These are phyloP conservation scores for Ornithorhynchus anatinus DNA, from an alignment of 2,113 vertebrate genomes.

Conservation along the genomic window DNA sequence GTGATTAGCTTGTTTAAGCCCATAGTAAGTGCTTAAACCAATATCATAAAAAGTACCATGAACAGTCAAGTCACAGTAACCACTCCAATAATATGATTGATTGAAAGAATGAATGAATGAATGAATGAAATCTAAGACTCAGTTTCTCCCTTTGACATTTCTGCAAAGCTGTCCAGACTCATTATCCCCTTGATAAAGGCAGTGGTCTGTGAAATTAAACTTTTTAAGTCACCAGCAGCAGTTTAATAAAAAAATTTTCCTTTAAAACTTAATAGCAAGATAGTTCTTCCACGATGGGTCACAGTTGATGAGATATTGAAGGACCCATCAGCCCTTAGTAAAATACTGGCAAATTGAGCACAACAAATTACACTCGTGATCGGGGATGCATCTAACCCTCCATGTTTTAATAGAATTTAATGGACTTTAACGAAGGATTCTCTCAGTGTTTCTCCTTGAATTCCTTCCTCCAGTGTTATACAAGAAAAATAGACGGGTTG, in stretches of 20 bases:
- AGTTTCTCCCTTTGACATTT: neutral
- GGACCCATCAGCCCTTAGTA: neutral
- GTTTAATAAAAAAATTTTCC: neutral
- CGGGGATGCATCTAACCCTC: too few species aligned
- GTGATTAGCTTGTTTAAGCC: neutral
- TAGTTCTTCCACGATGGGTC: neutral
- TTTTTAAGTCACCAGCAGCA: neutral
- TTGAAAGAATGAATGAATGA: neutral
- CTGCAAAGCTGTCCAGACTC: neutral
- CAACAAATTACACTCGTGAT: too few species aligned
- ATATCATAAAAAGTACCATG: too few species aligned
- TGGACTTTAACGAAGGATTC: too few species aligned
- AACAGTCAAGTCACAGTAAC: too few species aligned
- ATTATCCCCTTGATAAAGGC: neutral
- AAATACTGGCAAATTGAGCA: neutral
- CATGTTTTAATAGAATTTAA: too few species aligned
- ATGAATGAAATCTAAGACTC: too few species aligned
- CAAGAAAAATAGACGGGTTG: too few species aligned
- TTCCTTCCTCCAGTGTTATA: neutral
- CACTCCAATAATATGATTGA: neutral
- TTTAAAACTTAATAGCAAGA: neutral
- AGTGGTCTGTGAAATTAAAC: neutral
- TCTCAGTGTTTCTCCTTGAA: neutral
- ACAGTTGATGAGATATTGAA: neutral
- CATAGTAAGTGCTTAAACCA: neutral